Conservation (phyloP, 2,888 invertebrate species). For the Sinhomidia bicolor region DNA sequence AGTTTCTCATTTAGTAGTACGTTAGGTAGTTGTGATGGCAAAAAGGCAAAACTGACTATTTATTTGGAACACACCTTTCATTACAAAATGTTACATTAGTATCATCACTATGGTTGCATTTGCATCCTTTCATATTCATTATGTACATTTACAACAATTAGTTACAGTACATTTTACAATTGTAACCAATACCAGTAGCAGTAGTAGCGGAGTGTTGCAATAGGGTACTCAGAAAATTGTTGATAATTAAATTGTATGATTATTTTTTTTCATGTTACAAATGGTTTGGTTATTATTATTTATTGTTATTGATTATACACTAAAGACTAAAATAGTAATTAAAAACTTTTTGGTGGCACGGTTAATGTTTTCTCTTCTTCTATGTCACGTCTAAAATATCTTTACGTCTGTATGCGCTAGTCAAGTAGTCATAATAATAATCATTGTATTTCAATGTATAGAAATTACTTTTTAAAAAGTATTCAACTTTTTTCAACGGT, state of each 20-base stretch:
- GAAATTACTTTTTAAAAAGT: neutral
- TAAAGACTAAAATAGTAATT: neutral
- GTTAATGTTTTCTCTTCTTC: neutral
- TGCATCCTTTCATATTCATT: no score
- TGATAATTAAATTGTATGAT: neutral
- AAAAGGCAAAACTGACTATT: no score
- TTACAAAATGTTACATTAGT: no score
- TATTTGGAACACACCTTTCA: no score
- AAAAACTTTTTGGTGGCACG: conserved; percentile 19
- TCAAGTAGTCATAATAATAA: neutral
- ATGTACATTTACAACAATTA: no score
- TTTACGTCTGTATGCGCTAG: neutral
- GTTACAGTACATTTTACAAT: no score
- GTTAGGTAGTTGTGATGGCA: no score
- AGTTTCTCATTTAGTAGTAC: no score
- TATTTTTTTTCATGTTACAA: conserved; percentile 5
- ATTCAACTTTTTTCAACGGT: neutral
- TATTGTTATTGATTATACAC: no score
- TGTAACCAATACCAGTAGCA: no score
- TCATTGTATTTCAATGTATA: neutral
- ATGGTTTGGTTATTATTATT: no score
- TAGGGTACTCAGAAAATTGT: conserved; percentile 16
- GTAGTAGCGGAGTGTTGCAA: neutral
- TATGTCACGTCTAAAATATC: neutral
- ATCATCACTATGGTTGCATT: no score